phyloP scores from a whole-genome alignment of 2,888 invertebrate species.

The Pharmacophagus antenor region DNA sequence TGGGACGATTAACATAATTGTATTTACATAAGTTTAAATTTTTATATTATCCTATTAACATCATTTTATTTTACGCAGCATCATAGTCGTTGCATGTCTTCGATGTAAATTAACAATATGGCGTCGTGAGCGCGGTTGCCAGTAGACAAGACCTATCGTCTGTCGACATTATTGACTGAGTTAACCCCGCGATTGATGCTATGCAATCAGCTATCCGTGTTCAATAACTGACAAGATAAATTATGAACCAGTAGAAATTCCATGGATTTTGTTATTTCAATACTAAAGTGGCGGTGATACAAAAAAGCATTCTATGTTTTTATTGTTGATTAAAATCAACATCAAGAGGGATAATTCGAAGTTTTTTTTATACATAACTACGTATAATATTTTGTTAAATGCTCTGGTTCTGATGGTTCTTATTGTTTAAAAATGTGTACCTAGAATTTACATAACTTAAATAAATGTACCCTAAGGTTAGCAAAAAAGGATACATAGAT shows the following conservation, averaged over 20 bases:
- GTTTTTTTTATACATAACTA: too few relatives aligned
- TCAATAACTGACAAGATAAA: constrained; percentile 16
- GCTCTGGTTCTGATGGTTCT: too few relatives aligned
- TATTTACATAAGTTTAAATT: too few relatives aligned
- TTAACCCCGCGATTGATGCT: constrained; percentile 27
- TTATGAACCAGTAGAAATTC: constrained; percentile 6
- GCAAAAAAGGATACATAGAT: too few relatives aligned
- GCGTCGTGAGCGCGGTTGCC: constrained; percentile 14
- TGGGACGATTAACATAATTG: too few relatives aligned
- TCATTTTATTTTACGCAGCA: constrained; percentile 16
- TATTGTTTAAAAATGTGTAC: too few relatives aligned
- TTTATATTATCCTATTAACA: too few relatives aligned
- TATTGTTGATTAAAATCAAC: too few relatives aligned
- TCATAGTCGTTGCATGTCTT: constrained; percentile 17
- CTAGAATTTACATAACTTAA: too few relatives aligned
- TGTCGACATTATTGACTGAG: constrained; percentile 28
- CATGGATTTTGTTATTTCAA: not conserved
- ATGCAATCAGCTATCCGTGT: constrained; percentile 20
- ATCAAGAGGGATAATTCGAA: too few relatives aligned
- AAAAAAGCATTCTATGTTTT: not conserved
- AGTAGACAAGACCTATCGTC: constrained; percentile 28
- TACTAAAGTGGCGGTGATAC: not conserved
- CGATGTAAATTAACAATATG: constrained; percentile 23
- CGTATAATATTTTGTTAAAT: too few relatives aligned
- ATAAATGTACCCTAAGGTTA: too few relatives aligned